Conservation (phyloP, 2,797 vertebrate species). For the Paramormyrops hopkinsi region DNA sequence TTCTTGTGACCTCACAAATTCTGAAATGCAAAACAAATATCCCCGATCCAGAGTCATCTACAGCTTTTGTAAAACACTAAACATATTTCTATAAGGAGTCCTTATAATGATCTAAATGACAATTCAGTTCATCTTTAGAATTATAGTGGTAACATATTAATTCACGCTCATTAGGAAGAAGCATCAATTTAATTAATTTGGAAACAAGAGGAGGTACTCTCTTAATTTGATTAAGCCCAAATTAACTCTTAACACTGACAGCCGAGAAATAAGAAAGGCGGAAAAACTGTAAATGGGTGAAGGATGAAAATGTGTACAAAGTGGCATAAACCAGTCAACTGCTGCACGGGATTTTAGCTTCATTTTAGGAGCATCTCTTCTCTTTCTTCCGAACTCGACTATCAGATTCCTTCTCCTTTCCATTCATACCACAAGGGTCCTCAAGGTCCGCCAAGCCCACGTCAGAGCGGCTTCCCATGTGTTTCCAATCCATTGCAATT, state of each 20-base stretch:
- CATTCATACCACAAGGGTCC: constrained; percentile 49
- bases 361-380: neutral
- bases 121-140: constrained; percentile 21
- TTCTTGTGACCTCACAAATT: neutral
- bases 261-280: neutral
- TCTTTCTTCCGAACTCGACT: neutral
- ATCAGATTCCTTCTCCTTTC: neutral
- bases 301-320: neutral
- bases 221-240: constrained; percentile 37
- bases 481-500: constrained; percentile 66
- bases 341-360: neutral
- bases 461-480: constrained; percentile 61
- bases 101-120: constrained; percentile 22
- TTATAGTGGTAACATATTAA: constrained; percentile 40
- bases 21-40: neutral
- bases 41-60: neutral
- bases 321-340: neutral
- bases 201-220: constrained; percentile 20
- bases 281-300: neutral
- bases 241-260: neutral
- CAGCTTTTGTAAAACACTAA: neutral
- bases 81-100: constrained; percentile 22
- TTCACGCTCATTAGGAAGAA: constrained; percentile 40
- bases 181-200: constrained; percentile 39
- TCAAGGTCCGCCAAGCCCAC: constrained; percentile 61